Conservation (phyloP, 2,113 vertebrate genomes). For the Conger conger region DNA sequence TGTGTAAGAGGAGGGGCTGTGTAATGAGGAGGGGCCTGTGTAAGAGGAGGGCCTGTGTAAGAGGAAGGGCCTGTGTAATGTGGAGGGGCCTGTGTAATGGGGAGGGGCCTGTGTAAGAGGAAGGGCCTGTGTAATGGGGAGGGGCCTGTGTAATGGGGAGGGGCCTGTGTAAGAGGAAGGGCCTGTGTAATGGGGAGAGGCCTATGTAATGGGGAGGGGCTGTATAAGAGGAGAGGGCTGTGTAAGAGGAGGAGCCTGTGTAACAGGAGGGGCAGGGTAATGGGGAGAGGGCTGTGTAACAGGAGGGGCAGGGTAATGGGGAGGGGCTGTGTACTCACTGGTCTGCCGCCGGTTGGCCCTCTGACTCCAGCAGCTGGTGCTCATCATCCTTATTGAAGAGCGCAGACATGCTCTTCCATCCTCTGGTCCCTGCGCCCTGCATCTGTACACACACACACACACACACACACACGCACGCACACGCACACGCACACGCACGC, state of each 20-base stretch:
- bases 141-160: background rate
- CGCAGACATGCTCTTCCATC: slow-evolving; percentile 84
- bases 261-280: background rate
- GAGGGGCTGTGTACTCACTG: slow-evolving; percentile 74
- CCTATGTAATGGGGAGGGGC: background rate
- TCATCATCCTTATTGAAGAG: slow-evolving; percentile 90
- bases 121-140: background rate
- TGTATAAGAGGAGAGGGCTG: background rate
- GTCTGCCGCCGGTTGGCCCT: slow-evolving; percentile 74
- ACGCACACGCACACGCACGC: background rate
- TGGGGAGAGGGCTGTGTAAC: background rate
- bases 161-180: too few relatives aligned
- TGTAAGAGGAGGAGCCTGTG: background rate
- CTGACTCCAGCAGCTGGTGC: slow-evolving; percentile 80
- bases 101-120: too few relatives aligned
- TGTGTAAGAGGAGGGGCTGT: too few relatives aligned
- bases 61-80: background rate
- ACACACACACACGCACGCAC: slow-evolving; percentile 20
- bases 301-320: slow-evolving; percentile 38
- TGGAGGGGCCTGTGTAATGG: too few relatives aligned
- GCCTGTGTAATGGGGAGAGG: background rate
- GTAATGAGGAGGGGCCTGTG: background rate
- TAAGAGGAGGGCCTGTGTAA: background rate
- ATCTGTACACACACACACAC: slow-evolving; percentile 65
- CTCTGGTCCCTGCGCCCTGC: slow-evolving; percentile 82